Evolutionary conservation across 2,113 vertebrate genomes (phyloP), one percentile per base, ranked within the genome.

Genomic region (Cyprinodon tularosa): DNA sequence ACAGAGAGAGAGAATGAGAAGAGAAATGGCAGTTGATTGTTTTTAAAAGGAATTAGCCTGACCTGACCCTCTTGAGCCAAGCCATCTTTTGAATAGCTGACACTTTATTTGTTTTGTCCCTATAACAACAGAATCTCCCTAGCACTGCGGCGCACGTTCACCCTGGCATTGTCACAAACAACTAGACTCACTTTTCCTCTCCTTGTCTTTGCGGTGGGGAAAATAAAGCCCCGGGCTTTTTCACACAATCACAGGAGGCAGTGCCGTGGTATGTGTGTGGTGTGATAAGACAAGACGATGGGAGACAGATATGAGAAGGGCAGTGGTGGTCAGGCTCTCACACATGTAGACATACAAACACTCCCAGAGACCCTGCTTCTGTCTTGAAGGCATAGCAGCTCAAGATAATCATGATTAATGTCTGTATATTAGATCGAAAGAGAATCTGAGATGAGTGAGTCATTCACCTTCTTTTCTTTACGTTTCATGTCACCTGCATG

Each of bases 201-300:
- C 78, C 88, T 86, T 88, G 83, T 92, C 89, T 88, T 75, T 71
- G 71, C 36, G 84, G 80, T 50, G 42, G 36, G 62, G 84, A 13
- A 87, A 85, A 84, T 89, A 91, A 88, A 83, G 69, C 84, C 72
- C 74, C 79, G 76, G 78, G 82, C 79, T 78, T 89, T 91, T 66
- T 86, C 63, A 91, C 84, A 93, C 93, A 93, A 94, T 94, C 87
- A 89, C 93, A 93, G 92, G 93, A 93, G 92, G 92, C 90, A 79
- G 84, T 53, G 83, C 81, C 71, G 88, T 84, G 84, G 90, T 91
- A 90, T 91, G 91, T 91, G 89, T 83, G 81, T 42, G 86, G 82
- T 71, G 84, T 91, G 92, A 92, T 92, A 93, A 93, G 88, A 91
- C 89, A 85, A 73, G 76, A 83, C 83, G 88, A 91, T 93, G 90